Evolutionary conservation across 1,140 invertebrate genomes (phyloP).

Genomic region (Drosophila santomea): DNA sequence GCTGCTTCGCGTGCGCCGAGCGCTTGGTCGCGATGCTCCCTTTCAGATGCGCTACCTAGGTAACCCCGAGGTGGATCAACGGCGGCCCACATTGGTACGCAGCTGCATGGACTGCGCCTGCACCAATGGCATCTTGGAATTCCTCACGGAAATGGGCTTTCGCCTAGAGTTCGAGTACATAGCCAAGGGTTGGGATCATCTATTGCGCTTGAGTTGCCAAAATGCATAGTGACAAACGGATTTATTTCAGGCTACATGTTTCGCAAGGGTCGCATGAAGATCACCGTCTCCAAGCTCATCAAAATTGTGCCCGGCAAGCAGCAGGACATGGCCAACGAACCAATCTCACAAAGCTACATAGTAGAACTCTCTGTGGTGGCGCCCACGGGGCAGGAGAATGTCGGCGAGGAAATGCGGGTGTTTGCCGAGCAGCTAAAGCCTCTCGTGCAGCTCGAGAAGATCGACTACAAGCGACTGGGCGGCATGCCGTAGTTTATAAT

Average conservation of each 20-base stretch:
- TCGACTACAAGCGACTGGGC: slow-evolving; percentile 93
- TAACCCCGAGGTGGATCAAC: slow-evolving; percentile 95
- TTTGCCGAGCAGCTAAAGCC: slow-evolving; percentile 98
- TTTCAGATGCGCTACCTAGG: slow-evolving; percentile 96
- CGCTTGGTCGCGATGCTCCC: slow-evolving; percentile 90
- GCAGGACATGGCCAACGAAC: slow-evolving; percentile 89
- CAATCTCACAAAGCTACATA: slow-evolving; percentile 95
- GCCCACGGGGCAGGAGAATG: slow-evolving; percentile 95
- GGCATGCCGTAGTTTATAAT: slow-evolving; percentile 85
- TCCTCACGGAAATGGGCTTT: slow-evolving; percentile 96
- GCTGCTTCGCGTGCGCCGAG: slow-evolving; percentile 90
- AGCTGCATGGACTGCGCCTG: slow-evolving; percentile 96
- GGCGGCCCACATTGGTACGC: slow-evolving; percentile 94
- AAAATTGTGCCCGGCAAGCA: slow-evolving; percentile 91
- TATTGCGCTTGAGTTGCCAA: not conserved
- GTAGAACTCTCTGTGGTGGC: slow-evolving; percentile 97
- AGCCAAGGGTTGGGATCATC: slow-evolving; percentile 89
- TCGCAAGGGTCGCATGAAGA: slow-evolving; percentile 98
- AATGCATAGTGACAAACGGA: not conserved
- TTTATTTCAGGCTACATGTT: slow-evolving; percentile 93
- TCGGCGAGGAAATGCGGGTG: slow-evolving; percentile 97
- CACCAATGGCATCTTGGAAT: slow-evolving; percentile 95
- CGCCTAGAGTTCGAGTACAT: slow-evolving; percentile 97
- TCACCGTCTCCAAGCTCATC: slow-evolving; percentile 97
- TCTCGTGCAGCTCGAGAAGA: slow-evolving; percentile 94